Evolutionary conservation across 1,140 invertebrate genomes (phyloP), one percentile per base, ranked within the genome.

Genomic region (Neomicropteryx cornuta): DNA sequence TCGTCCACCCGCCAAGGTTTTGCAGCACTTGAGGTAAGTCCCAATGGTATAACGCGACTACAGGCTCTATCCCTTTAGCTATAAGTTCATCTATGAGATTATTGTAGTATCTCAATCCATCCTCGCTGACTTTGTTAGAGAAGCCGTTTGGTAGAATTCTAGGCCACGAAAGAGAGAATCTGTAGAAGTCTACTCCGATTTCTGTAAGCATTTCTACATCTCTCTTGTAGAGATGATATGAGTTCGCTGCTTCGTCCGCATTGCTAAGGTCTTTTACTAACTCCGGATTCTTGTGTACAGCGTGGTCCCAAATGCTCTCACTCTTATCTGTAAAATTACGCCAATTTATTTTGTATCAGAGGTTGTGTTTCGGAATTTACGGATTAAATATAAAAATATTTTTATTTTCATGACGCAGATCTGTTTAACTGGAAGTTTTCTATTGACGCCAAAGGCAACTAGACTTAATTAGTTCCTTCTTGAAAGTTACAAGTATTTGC

Each of bases 161-260:
- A 0, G 75, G 42, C 79, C 77, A 81, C 1, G 74, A 72, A 18
- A 81, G 43, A 0, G 78, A 81, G 51, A 81, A 78, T 22, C 79
- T 63, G 48, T 81, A 81, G 23, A 64, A 60, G 32, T 68, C 58
- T 0, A 73, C 58, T 17, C 68, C 65, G 6, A 72, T 41, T 32
- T 72, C 66, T 32, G 58, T 48, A 31, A 66, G 58, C 62, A 72
- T 71, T 49, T 71, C 57, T 1, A 72, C 62, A 42, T 72, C 69
- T 35, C 65, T 56, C 20, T 67, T 59, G 53, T 66, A 68, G 18
- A 41, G 33, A 33, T 58, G 46, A 31, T 60, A 63, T 1, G 62
- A 63, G 36, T 67, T 49, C 18, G 51, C 55, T 6, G 61, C 60
- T 5, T 62, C 36, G 33, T 65, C 60, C 18, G 67, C 77, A 46